phyloP scores from a whole-genome alignment of 2,888 invertebrate species.

The Tachina lurida region DNA sequence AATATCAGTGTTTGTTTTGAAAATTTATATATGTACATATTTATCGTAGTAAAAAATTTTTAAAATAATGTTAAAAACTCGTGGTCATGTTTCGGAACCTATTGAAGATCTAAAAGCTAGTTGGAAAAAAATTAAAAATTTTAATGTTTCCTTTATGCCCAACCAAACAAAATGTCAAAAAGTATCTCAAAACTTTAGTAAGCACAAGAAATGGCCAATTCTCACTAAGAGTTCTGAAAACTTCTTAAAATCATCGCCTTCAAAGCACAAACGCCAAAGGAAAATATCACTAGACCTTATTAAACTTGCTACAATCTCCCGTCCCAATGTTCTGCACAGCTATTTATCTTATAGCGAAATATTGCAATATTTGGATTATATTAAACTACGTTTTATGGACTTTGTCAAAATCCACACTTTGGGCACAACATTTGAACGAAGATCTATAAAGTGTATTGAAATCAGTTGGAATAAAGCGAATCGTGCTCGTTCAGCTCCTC shows the following conservation, averaged over 20 bases:
- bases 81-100: slow-evolving; percentile 16
- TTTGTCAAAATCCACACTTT: slow-evolving; percentile 79
- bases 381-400: slow-evolving; percentile 76
- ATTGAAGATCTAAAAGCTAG: neutral
- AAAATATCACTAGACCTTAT: slow-evolving; percentile 27
- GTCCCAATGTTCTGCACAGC: slow-evolving; percentile 78
- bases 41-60: neutral
- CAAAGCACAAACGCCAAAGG: slow-evolving; percentile 16
- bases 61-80: slow-evolving; percentile 45
- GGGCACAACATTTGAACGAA: slow-evolving; percentile 79
- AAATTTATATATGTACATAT: neutral
- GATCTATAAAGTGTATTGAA: slow-evolving; percentile 78
- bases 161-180: slow-evolving; percentile 17
- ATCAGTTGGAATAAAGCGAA: slow-evolving; percentile 78
- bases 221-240: neutral
- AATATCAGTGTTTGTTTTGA: neutral
- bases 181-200: neutral
- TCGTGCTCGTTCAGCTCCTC: slow-evolving; percentile 66
- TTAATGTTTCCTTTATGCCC: slow-evolving; percentile 9
- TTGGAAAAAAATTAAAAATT: slow-evolving; percentile 9
- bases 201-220: neutral
- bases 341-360: slow-evolving; percentile 80
- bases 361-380: slow-evolving; percentile 80
- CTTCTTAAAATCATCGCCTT: neutral
- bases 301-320: slow-evolving; percentile 72